A percentile compares a stretch with the other conserved stretches of the same genome.
These are phyloP conservation scores for Mylabris sibirica DNA, from an alignment of 2,888 invertebrate species.

Conservation along the genomic window DNA sequence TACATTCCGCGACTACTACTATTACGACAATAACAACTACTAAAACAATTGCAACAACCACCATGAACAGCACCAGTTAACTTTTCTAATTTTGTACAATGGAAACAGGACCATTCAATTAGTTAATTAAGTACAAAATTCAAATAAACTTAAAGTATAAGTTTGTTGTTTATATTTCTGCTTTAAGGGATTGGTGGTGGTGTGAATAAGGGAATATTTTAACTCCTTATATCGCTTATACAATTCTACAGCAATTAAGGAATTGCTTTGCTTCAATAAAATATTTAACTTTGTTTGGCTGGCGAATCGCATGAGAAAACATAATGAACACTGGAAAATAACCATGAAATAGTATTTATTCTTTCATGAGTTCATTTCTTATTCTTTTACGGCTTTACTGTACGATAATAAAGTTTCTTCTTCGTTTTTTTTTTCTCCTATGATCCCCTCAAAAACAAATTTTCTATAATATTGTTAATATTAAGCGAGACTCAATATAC, in stretches of 20 bases:
- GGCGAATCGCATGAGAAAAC: slow-evolving; percentile 48
- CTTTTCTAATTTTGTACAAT: not conserved
- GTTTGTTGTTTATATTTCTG: slow-evolving; percentile 42
- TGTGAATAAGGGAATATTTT: slow-evolving; percentile 39
- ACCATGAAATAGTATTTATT: slow-evolving; percentile 49
- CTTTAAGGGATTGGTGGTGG: slow-evolving; percentile 20
- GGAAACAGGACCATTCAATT: slow-evolving; percentile 37
- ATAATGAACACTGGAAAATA: slow-evolving; percentile 49
- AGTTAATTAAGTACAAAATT: slow-evolving; percentile 45
- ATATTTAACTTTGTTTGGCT: slow-evolving; percentile 51
- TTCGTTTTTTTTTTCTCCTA: not conserved
- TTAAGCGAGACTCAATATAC: not conserved
- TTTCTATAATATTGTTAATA: not conserved
- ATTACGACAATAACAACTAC: not conserved
- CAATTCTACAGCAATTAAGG: slow-evolving; percentile 50
- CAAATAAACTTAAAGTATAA: slow-evolving; percentile 41
- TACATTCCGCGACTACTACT: not conserved
- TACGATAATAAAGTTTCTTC: slow-evolving; percentile 41
- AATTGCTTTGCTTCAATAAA: slow-evolving; percentile 52
- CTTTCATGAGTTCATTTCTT: slow-evolving; percentile 46
- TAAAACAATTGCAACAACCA: not conserved
- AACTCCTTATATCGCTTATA: slow-evolving; percentile 32
- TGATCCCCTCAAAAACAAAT: not conserved
- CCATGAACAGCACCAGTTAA: not conserved
- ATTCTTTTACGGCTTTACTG: slow-evolving; percentile 42